Evolutionary conservation across 2,797 vertebrate genomes (phyloP).

Genomic region (Odontamblyopus lacepedii): DNA sequence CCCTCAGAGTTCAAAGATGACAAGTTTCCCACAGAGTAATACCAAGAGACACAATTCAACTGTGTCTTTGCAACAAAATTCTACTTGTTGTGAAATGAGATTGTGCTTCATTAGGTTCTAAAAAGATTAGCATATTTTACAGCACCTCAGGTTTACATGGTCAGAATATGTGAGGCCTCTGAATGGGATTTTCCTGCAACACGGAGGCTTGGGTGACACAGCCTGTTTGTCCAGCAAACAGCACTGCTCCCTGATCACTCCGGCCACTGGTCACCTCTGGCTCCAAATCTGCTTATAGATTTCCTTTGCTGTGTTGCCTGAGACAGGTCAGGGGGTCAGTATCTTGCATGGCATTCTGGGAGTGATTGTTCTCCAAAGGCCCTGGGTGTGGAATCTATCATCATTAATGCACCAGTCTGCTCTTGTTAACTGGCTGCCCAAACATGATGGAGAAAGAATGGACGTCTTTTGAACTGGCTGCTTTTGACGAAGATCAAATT

Average conservation of each 20-base stretch:
- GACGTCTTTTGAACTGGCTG: conserved; percentile 81
- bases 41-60: conserved; percentile 62
- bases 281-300: conserved; percentile 90
- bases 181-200: conserved; percentile 70
- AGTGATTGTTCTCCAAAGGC: conserved; percentile 91
- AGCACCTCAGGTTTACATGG: conserved; percentile 55
- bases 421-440: conserved; percentile 85
- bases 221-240: conserved; percentile 78
- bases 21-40: conserved; percentile 74
- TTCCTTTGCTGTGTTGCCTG: conserved; percentile 89
- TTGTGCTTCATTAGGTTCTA: conserved; percentile 72
- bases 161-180: conserved; percentile 60
- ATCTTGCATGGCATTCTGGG: conserved; percentile 88
- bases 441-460: conserved; percentile 84
- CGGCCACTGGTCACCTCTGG: conserved; percentile 72
- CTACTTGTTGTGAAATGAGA: conserved; percentile 69
- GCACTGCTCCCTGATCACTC: conserved; percentile 49
- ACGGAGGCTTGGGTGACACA: conserved; percentile 46
- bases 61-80: conserved; percentile 62
- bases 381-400: conserved; percentile 90
- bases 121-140: conserved; percentile 78
- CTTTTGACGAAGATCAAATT: conserved; percentile 90
- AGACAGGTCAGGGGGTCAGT: conserved; percentile 91
- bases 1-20: conserved; percentile 74
- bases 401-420: conserved; percentile 90